Base-by-base conservation (phyloP, 2,888 invertebrate species). In the Chymomyza fuscimana region DNA sequence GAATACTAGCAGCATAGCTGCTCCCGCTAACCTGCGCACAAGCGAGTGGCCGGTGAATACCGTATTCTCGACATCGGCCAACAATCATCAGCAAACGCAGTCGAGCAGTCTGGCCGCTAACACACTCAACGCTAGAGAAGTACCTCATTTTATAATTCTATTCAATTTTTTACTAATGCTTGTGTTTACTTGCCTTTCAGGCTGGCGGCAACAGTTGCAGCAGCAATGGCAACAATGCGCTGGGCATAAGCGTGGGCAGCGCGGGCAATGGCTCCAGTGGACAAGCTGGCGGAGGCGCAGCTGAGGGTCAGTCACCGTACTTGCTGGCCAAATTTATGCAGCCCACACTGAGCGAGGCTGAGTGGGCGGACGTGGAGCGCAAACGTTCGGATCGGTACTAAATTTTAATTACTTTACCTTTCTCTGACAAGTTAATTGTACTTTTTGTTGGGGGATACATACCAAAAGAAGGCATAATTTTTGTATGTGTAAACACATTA, bases 331-430 rank as follows among this genome's bases (percentile, higher is more conserved):
- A 93, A 90, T 93, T 93, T 81, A 93, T 93, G 91, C 93, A 93
- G 87, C 92, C 93, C 90, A 90, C 92, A 89, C 88, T 94, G 89
- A 89, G 92, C 86, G 93, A 93, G 85, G 89, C 90, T 66, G 93
- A 93, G 87, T 93, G 93, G 86, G 92, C 93, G 77, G 92, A 92
- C 66, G 89, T 92, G 69, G 94, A 94, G 81, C 92, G 93, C 81
- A 93, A 93, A 82, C 93, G 94, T 73, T 94, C 94, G 74, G 94
- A 95, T 91, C 90, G 92, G 92, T 92, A 81, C 40, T 15, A 1
- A 46, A 46, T 46, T 46, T 12, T 40, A 40, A 10, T 40, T 1
- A 10, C 5, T 40, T 10, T 46, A 46, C 7, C 7, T 36, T 36
- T 9, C 9, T 36, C 9, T 46, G 1, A 15, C 4, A 32, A 12